Percentiles rank a stretch among this genome's conserved stretches.
phyloP scores from a whole-genome alignment of 2,113 vertebrate species.

The Calidris pygmaea region DNA sequence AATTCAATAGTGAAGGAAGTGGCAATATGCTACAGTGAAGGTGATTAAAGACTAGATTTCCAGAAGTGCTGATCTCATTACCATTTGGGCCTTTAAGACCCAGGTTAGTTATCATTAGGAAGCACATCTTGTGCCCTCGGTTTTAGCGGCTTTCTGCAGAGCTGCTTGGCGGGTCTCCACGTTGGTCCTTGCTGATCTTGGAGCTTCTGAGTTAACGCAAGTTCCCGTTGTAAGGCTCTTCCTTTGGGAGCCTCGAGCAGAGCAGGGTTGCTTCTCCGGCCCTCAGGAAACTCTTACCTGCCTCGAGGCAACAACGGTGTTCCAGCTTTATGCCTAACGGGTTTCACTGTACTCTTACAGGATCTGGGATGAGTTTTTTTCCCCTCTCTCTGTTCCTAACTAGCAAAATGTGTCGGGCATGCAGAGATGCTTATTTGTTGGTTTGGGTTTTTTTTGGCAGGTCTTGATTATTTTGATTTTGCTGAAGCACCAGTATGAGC shows the following conservation, averaged over 20 bases:
- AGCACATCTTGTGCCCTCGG: not conserved
- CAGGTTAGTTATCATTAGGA: not conserved
- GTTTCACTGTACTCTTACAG: not conserved
- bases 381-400: not conserved
- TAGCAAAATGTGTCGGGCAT: not conserved
- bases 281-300: not conserved
- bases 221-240: not conserved
- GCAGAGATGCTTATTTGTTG: not conserved
- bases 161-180: not conserved
- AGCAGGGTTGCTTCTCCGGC: not conserved
- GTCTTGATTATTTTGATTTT: not conserved
- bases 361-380: not conserved
- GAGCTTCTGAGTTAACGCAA: not conserved
- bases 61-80: not conserved
- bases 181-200: not conserved
- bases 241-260: not conserved
- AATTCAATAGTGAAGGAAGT: not conserved
- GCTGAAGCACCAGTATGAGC: not conserved
- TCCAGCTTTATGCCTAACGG: not conserved
- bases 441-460: fast-evolving
- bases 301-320: not conserved
- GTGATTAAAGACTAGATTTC: not conserved
- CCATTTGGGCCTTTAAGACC: not conserved
- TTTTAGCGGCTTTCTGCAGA: not conserved
- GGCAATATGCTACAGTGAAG: not conserved